A percentile compares a stretch with the other conserved stretches of the same genome.
Evolutionary conservation across 2,797 vertebrate species (phyloP).

Genomic region (Ctenosaura bakeri): DNA sequence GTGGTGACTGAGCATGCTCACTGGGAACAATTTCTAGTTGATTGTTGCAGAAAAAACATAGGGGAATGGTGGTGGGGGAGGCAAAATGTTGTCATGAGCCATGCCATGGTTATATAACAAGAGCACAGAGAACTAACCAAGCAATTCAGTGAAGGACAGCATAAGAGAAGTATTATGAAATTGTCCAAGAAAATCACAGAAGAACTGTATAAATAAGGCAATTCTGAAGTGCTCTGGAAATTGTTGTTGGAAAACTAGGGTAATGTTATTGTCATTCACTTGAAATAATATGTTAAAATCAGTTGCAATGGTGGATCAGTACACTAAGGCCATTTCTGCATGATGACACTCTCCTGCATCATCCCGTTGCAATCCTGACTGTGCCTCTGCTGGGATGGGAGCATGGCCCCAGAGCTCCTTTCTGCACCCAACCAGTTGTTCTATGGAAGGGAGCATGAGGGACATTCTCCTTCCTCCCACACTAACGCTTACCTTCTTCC

Average conservation of each 20-base stretch:
- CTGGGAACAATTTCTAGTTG: neutral
- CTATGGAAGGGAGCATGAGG: no score
- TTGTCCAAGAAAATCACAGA: neutral
- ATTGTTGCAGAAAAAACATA: neutral
- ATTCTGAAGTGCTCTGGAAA: neutral
- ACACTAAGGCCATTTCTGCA: no score
- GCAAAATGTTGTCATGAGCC: constrained; percentile 7
- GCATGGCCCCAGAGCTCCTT: no score
- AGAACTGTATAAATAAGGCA: neutral
- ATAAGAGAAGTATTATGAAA: neutral
- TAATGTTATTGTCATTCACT: neutral
- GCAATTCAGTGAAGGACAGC: neutral
- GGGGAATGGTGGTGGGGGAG: neutral
- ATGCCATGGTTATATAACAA: neutral
- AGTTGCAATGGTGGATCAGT: neutral
- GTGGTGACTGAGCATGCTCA: neutral
- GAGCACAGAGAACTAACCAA: neutral
- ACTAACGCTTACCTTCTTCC: no score
- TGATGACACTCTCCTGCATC: no score
- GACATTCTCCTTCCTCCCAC: no score
- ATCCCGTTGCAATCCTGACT: no score
- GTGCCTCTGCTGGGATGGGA: no score
- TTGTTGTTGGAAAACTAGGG: neutral
- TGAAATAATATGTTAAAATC: constrained; percentile 9
- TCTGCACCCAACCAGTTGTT: no score